phyloP scores from a whole-genome alignment of 2,888 invertebrate species.

The Chrysopilus asiliformis region DNA sequence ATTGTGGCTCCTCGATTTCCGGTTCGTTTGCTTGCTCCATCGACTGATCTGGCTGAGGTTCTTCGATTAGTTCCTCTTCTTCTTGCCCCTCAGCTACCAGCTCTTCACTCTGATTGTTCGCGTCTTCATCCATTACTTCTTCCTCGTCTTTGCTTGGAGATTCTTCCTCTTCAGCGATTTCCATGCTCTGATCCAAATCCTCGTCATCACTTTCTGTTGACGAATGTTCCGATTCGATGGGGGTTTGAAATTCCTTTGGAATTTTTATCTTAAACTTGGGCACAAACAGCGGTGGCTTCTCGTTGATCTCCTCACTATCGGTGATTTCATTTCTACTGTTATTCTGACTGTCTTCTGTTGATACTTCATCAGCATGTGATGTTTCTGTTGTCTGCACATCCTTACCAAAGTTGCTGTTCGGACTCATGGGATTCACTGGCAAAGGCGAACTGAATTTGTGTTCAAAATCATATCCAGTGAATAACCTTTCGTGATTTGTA shows the following conservation, averaged over 20 bases:
- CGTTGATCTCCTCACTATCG: no score
- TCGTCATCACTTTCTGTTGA: constrained; percentile 31
- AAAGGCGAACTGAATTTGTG: no score
- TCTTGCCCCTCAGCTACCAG: constrained; percentile 1
- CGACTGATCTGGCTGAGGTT: constrained; percentile 5
- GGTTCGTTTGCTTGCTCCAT: neutral
- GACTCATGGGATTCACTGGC: no score
- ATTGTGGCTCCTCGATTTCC: neutral
- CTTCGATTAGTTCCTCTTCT: constrained; percentile 3
- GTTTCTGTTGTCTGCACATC: no score
- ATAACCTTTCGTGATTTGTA: no score
- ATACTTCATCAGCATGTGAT: no score
- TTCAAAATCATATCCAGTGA: no score
- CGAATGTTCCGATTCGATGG: constrained; percentile 27
- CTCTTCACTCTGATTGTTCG: constrained; percentile 19
- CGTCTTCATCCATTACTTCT: constrained; percentile 27
- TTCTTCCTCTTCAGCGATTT: constrained; percentile 9
- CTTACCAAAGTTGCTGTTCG: no score
- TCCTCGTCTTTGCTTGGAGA: constrained; percentile 7
- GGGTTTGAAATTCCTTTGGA: constrained; percentile 43
- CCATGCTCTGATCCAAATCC: constrained; percentile 14
- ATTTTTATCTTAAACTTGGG: constrained; percentile 57
- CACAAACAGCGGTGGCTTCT: constrained; percentile 33
- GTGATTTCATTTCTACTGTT: no score
- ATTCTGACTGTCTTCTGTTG: no score